A percentile compares a stretch with the other conserved stretches of the same genome.
Conservation (phyloP, 2,888 invertebrate genomes). For the Notodonta dromedarius region DNA sequence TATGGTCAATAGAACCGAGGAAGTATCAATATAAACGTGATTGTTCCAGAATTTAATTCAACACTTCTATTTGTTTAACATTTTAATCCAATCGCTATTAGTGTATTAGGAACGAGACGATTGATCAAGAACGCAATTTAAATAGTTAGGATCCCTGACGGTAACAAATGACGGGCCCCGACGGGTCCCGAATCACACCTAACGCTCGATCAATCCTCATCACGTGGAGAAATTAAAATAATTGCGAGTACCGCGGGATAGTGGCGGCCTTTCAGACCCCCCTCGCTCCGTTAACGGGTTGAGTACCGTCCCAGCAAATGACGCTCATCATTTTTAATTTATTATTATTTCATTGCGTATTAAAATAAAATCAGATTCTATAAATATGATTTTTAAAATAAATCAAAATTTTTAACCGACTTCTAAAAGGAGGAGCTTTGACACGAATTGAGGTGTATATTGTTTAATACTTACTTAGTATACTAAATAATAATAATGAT, state of each 20-base stretch:
- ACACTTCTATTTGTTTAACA: not conserved
- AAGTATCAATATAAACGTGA: not conserved
- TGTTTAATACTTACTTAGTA: too few species aligned
- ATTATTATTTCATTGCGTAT: not conserved
- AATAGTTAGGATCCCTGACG: slow-evolving; percentile 58
- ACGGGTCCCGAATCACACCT: slow-evolving; percentile 62
- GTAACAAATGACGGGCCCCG: slow-evolving; percentile 65
- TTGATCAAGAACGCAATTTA: slow-evolving; percentile 49
- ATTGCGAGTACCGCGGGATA: slow-evolving; percentile 69
- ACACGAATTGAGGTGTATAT: too few species aligned
- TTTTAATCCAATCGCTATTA: slow-evolving; percentile 1
- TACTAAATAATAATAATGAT: too few species aligned
- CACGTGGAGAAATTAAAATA: slow-evolving; percentile 80
- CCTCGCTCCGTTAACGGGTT: slow-evolving; percentile 53
- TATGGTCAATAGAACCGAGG: not conserved
- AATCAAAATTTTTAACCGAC: too few species aligned
- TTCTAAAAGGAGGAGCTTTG: too few species aligned
- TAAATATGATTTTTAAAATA: too few species aligned
- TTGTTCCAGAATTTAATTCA: not conserved
- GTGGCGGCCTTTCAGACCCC: slow-evolving; percentile 53
- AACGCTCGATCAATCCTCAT: slow-evolving; percentile 73
- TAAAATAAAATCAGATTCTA: too few species aligned
- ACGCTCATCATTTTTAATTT: not conserved
- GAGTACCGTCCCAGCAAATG: slow-evolving; percentile 42
- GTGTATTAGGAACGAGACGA: slow-evolving; percentile 5